Conservation (phyloP, 1,140 invertebrate genomes). For the Temnothorax nylanderi region DNA sequence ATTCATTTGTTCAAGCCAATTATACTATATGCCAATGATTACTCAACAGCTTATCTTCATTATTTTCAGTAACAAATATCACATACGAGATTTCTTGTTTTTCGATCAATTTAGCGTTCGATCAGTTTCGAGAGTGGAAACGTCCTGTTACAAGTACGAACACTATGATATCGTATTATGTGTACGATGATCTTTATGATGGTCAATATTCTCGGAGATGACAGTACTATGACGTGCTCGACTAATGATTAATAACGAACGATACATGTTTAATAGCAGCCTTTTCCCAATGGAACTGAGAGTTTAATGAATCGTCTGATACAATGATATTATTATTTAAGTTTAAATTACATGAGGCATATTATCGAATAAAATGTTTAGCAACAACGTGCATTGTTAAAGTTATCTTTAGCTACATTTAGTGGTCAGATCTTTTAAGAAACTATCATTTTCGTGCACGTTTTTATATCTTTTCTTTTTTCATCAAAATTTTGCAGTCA, state of each 20-base stretch:
- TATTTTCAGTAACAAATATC: not conserved
- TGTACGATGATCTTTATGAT: conserved; percentile 46
- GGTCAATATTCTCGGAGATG: conserved; percentile 49
- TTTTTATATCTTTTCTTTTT: not conserved
- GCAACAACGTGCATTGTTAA: conserved; percentile 2
- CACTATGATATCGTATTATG: conserved; percentile 59
- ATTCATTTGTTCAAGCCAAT: not conserved
- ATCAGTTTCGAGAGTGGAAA: conserved; percentile 59
- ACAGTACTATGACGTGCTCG: conserved; percentile 50
- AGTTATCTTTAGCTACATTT: conserved; percentile 6
- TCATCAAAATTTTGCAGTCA: not conserved
- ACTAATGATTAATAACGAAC: conserved; percentile 55
- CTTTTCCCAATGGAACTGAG: not conserved
- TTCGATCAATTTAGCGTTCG: conserved; percentile 40
- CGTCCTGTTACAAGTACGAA: conserved; percentile 57
- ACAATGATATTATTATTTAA: conserved; percentile 15
- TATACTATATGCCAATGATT: not conserved
- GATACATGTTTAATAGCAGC: not conserved
- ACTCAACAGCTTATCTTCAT: not conserved
- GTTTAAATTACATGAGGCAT: conserved; percentile 12
- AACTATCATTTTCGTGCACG: not conserved
- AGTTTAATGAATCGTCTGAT: conserved; percentile 1
- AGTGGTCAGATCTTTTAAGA: not conserved
- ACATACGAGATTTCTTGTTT: not conserved
- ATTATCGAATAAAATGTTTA: conserved; percentile 22